Conservation (phyloP, 1,140 invertebrate genomes). For the Drosophila takahashii region DNA sequence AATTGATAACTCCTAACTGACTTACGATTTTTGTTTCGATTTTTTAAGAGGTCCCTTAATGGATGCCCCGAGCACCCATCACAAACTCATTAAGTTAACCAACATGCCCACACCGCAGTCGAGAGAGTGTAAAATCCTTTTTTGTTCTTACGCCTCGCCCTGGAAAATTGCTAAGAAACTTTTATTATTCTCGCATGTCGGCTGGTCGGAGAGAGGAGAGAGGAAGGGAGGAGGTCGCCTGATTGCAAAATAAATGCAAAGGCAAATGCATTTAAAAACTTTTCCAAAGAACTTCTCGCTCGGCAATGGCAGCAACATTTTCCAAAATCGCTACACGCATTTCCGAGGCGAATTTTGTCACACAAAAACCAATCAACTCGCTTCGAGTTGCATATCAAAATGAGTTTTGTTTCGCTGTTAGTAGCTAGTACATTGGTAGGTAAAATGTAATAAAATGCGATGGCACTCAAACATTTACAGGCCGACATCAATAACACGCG, state of each 20-base stretch:
- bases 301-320: constrained; percentile 32
- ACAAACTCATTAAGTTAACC: constrained; percentile 18
- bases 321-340: constrained; percentile 49
- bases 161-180: constrained; percentile 56
- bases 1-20: neutral
- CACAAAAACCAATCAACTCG: constrained; percentile 62
- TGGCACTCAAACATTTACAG: constrained; percentile 54
- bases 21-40: neutral
- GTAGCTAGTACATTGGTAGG: neutral
- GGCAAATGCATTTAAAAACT: constrained; percentile 69
- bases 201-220: neutral
- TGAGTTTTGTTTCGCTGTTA: constrained; percentile 19
- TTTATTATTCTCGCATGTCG: constrained; percentile 68
- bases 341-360: constrained; percentile 33
- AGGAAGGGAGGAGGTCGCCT: constrained; percentile 8
- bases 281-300: constrained; percentile 26
- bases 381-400: constrained; percentile 50
- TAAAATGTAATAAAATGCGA: constrained; percentile 69
- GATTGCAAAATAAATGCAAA: constrained; percentile 72
- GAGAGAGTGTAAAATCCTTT: constrained; percentile 30
- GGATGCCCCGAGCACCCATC: neutral
- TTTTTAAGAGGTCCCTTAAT: neutral
- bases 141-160: constrained; percentile 49
- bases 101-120: constrained; percentile 7
- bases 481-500: constrained; percentile 58